Evolutionary conservation across 2,888 invertebrate genomes (phyloP).

Genomic region (Syritta pipiens): DNA sequence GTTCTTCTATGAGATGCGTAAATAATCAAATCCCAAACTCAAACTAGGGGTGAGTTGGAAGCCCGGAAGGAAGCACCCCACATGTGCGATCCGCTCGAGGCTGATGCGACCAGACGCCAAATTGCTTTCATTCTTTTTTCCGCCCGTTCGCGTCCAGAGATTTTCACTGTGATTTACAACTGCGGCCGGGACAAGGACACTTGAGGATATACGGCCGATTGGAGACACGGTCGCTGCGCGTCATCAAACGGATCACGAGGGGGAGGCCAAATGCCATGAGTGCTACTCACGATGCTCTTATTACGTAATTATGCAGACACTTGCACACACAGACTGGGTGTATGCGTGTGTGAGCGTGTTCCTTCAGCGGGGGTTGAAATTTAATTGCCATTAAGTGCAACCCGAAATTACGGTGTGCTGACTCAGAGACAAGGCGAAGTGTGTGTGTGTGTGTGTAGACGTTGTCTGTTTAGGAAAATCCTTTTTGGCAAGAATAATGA

Average conservation of each 20-base stretch:
- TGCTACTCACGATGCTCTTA: slow-evolving; percentile 65
- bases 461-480: slow-evolving; percentile 22
- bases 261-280: slow-evolving; percentile 55
- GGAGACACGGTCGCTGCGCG: background rate
- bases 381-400: slow-evolving; percentile 69
- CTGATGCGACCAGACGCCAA: slow-evolving; percentile 3
- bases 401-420: slow-evolving; percentile 66
- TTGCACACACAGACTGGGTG: slow-evolving; percentile 52
- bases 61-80: slow-evolving; percentile 39
- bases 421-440: slow-evolving; percentile 37
- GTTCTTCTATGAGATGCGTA: slow-evolving; percentile 58
- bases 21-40: slow-evolving; percentile 64
- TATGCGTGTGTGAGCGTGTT: background rate
- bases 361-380: slow-evolving; percentile 47
- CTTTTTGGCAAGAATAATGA: slow-evolving; percentile 37
- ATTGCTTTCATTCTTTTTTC: background rate
- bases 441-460: background rate
- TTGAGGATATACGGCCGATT: slow-evolving; percentile 50
- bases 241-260: slow-evolving; percentile 25
- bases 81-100: too few relatives aligned
- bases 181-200: slow-evolving; percentile 28
- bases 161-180: slow-evolving; percentile 46
- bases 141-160: slow-evolving; percentile 9
- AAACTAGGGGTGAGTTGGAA: slow-evolving; percentile 13
- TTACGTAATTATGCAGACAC: slow-evolving; percentile 69